Evolutionary conservation across 2,888 invertebrate species (phyloP).

Genomic region (Heliothis peltigera): DNA sequence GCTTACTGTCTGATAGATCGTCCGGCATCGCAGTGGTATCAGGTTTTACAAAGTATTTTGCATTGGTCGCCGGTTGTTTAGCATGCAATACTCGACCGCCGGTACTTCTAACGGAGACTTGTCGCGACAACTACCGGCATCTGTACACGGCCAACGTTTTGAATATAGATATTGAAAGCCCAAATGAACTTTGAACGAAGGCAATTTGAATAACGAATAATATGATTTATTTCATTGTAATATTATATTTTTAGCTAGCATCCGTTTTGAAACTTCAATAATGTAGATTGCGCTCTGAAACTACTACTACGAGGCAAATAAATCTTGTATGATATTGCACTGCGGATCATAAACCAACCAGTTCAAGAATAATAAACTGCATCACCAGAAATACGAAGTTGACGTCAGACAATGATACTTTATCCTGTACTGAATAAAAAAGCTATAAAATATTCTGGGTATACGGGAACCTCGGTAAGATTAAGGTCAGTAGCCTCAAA

Average conservation of each 20-base stretch:
- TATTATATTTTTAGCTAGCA: slow-evolving; percentile 14
- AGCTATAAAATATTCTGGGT: slow-evolving; percentile 43
- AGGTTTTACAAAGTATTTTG: slow-evolving; percentile 74
- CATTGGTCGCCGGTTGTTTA: slow-evolving; percentile 73
- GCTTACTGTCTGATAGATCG: slow-evolving; percentile 72
- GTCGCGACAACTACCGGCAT: slow-evolving; percentile 83
- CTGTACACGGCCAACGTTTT: slow-evolving; percentile 52
- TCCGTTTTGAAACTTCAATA: slow-evolving; percentile 13
- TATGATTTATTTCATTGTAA: slow-evolving; percentile 12
- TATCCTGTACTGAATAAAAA: slow-evolving; percentile 34
- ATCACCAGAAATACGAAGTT: slow-evolving; percentile 36
- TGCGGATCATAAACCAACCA: slow-evolving; percentile 35
- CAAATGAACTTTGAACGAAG: slow-evolving; percentile 30
- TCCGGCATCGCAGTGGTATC: slow-evolving; percentile 65
- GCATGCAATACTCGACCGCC: slow-evolving; percentile 79
- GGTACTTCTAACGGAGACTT: slow-evolving; percentile 77
- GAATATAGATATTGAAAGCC: slow-evolving; percentile 45
- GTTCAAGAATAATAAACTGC: slow-evolving; percentile 45
- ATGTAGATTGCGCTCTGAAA: slow-evolving; percentile 17
- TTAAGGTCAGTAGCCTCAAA: slow-evolving; percentile 68
- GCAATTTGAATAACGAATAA: slow-evolving; percentile 24
- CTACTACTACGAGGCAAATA: slow-evolving; percentile 22
- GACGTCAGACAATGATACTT: slow-evolving; percentile 42
- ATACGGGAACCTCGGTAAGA: slow-evolving; percentile 54
- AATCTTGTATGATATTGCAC: slow-evolving; percentile 39